phyloP scores from a whole-genome alignment of 2,797 vertebrate genomes.

The Catharus ustulatus region DNA sequence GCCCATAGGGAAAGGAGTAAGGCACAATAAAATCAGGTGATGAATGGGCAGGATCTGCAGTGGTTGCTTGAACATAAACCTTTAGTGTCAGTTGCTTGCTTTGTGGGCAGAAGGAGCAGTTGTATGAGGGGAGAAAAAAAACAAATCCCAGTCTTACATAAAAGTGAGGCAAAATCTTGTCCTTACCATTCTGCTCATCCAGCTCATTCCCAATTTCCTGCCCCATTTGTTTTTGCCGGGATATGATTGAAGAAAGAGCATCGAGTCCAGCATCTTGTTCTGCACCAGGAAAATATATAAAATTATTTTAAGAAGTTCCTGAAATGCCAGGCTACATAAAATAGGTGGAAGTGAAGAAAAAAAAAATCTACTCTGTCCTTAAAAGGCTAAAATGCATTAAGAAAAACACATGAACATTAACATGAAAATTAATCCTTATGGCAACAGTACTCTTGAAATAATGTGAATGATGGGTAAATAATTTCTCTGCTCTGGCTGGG shows the following conservation, averaged over 20 bases:
- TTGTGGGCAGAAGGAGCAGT: background rate
- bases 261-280: constrained; percentile 94
- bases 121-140: background rate
- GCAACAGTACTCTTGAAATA: background rate
- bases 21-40: background rate
- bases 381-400: background rate
- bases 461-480: constrained; percentile 1
- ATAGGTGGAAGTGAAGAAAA: background rate
- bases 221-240: constrained; percentile 94
- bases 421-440: constrained; percentile 8
- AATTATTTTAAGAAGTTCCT: background rate
- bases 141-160: accelerated
- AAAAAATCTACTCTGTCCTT: background rate
- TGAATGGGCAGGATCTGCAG: background rate
- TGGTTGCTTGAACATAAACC: background rate
- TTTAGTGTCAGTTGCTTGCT: background rate
- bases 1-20: accelerated
- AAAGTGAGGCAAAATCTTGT: background rate
- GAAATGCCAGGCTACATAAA: background rate
- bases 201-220: constrained; percentile 96
- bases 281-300: constrained; percentile 53
- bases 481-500: background rate
- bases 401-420: background rate
- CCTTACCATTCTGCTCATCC: constrained; percentile 95
- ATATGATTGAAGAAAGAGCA: constrained; percentile 91